Base-by-base conservation (phyloP, 2,888 invertebrate genomes). In the Tortricodes alternella region DNA sequence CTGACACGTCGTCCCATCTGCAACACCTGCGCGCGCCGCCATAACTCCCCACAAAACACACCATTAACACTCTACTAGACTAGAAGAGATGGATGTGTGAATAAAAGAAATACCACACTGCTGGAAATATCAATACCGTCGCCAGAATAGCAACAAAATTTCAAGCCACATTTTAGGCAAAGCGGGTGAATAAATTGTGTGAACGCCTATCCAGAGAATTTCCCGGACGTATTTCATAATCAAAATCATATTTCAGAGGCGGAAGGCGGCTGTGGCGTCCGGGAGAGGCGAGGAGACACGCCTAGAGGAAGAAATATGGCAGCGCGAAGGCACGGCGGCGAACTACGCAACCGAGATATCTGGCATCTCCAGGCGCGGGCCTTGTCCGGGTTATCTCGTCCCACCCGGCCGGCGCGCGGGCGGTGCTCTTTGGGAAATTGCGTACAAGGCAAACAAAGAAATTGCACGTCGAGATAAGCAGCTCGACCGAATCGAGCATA, bases 371-470 rank as follows among this genome's bases (percentile, higher is more conserved):
- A 76, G 73, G 70, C 67, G 70, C 67, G 65, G 72, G 62, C 71
- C 73, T 74, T 70, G 73, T 70, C 71, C 70, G 77, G 76, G 79
- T 85, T 85, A 85, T 86, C 83, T 81, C 71, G 63, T 51, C 50
- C 56, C 39, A 16, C 63, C 62, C 68, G 67, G 65, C 58, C 60
- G 67, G 62, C 70, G 64, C 66, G 69, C 73, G 70, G 69, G 44
- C 70, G 71, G 65, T 69, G 72, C 81, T 78, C 76, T 83, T 82
- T 81, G 75, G 81, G 85, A 84, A 84, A 85, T 85, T 83, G 85
- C 83, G 85, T 81, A 81, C 78, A 78, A 75, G 68, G 76, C 83
- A 83, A 85, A 89, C 87, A 88, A 86, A 85, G 85, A 83, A 81
- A 88, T 83, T 80, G 80, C 83, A 75, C 74, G 74, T 71, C 71